phyloP scores from a whole-genome alignment of 2,888 invertebrate genomes.

The Stenotaenia linearis region DNA sequence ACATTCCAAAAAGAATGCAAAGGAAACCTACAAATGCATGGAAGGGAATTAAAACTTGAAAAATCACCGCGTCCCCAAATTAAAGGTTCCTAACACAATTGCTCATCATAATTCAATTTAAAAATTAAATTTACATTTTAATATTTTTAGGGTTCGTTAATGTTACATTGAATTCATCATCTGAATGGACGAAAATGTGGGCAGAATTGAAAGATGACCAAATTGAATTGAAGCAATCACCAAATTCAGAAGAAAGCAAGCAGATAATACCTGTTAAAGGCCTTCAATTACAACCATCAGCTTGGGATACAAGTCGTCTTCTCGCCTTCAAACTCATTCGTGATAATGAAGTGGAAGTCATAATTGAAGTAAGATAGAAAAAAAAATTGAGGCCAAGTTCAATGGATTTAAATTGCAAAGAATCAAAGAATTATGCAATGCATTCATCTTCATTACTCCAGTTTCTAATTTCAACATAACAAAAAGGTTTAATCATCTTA shows the following conservation, averaged over 20 bases:
- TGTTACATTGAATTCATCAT: neutral
- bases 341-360: slow-evolving; percentile 29
- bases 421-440: neutral
- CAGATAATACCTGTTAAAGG: neutral
- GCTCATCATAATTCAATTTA: neutral
- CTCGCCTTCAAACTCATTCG: slow-evolving; percentile 34
- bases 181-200: neutral
- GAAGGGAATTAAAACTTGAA: neutral
- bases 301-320: slow-evolving; percentile 34
- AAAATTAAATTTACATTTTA: neutral
- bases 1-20: neutral
- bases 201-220: neutral
- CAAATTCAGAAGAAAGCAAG: neutral
- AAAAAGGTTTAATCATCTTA: neutral
- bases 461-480: neutral
- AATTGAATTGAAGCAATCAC: neutral
- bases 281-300: slow-evolving; percentile 34
- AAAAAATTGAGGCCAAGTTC: neutral
- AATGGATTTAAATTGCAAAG: neutral
- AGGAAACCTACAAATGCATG: neutral
- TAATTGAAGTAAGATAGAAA: slow-evolving; percentile 34
- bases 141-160: neutral
- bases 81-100: neutral
- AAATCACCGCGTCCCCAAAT: neutral
- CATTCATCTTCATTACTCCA: neutral